phyloP scores from a whole-genome alignment of 2,113 vertebrate species.

The Thermophis baileyi region DNA sequence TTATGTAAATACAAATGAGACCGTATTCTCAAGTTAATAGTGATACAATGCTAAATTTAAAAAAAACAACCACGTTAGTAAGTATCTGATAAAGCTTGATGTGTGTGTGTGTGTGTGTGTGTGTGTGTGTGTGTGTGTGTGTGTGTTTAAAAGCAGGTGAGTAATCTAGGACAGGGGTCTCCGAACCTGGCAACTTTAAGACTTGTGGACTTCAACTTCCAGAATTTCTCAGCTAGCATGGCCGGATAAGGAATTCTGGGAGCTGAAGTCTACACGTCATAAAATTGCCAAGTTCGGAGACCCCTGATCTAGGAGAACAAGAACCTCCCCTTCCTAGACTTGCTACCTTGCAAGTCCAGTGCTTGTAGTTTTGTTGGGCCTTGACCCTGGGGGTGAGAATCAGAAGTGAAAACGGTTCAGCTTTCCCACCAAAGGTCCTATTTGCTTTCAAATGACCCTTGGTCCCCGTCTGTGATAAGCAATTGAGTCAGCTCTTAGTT shows the following conservation, averaged over 20 bases:
- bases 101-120: too few species aligned
- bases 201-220: background rate
- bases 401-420: background rate
- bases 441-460: background rate
- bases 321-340: background rate
- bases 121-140: too few species aligned
- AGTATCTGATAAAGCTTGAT: background rate
- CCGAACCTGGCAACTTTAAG: background rate
- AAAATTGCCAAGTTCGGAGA: background rate
- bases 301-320: background rate
- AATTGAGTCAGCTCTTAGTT: background rate
- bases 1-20: background rate
- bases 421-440: background rate
- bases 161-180: background rate
- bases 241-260: background rate
- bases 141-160: background rate
- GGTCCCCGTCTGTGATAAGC: background rate
- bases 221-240: background rate
- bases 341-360: background rate
- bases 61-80: background rate
- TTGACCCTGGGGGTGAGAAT: background rate
- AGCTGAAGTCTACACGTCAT: background rate
- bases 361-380: background rate
- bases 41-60: background rate
- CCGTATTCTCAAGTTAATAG: background rate